Evolutionary conservation across 1,140 invertebrate genomes (phyloP).

Genomic region (Hermetia illucens): DNA sequence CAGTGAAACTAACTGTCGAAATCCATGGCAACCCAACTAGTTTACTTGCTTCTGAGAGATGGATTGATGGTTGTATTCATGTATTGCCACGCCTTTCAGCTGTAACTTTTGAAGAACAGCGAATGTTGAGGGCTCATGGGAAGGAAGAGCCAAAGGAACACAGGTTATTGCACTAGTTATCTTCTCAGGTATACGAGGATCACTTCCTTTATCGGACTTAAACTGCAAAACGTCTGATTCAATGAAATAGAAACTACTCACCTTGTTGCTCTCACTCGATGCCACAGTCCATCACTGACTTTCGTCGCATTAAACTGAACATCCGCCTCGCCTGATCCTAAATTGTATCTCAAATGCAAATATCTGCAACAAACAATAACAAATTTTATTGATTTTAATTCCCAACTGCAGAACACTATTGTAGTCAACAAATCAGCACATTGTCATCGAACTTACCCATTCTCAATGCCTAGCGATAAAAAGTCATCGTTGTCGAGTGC

Average conservation of each 20-base stretch:
- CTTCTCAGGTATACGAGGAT: no score
- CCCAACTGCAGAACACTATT: not conserved
- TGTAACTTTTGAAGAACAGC: no score
- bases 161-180: no score
- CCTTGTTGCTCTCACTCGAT: constrained; percentile 75
- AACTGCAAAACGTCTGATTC: no score
- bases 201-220: no score
- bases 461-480: constrained; percentile 68
- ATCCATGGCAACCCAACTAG: no score
- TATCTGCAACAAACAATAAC: constrained; percentile 31
- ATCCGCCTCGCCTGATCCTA: constrained; percentile 61
- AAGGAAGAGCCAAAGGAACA: no score
- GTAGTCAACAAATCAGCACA: not conserved
- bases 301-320: constrained; percentile 75
- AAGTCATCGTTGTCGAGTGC: constrained; percentile 54
- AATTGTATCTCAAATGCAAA: constrained; percentile 43
- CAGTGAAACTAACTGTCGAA: no score
- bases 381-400: not conserved
- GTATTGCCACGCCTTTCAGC: no score
- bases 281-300: constrained; percentile 86
- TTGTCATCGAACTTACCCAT: constrained; percentile 57
- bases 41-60: no score
- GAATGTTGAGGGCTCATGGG: no score
- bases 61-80: no score
- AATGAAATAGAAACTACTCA: constrained; percentile 35